Percentiles rank a stretch among this genome's conserved stretches.
These are phyloP conservation scores for Notarius quadriscutis DNA, from an alignment of 2,113 vertebrate species.

Conservation along the genomic window DNA sequence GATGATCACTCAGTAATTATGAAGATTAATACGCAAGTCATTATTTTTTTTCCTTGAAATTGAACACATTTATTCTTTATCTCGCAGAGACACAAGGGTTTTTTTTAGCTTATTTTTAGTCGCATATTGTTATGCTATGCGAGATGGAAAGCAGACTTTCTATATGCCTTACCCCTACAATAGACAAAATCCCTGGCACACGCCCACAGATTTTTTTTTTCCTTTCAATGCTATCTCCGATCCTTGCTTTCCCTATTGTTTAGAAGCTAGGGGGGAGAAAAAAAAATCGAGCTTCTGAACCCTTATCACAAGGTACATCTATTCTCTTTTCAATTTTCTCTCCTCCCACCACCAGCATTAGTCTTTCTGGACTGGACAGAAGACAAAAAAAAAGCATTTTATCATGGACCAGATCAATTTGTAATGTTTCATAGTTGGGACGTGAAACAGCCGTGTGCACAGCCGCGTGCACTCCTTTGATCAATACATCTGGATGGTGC, in stretches of 20 bases:
- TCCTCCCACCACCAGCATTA: constrained; percentile 33
- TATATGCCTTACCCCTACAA: constrained; percentile 15
- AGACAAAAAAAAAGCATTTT: constrained; percentile 35
- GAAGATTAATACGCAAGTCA: neutral
- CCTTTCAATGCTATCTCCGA: neutral
- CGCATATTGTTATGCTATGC: constrained; percentile 8
- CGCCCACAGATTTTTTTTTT: constrained; percentile 11
- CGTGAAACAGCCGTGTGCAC: constrained; percentile 18
- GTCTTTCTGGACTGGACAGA: constrained; percentile 18
- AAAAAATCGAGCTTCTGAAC: neutral
- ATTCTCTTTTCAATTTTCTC: constrained; percentile 42
- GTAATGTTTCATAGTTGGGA: neutral
- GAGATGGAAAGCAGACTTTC: neutral
- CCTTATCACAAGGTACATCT: constrained; percentile 35
- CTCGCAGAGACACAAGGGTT: neutral
- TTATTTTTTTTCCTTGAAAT: neutral
- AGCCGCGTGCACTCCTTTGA: constrained; percentile 12
- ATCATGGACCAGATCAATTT: constrained; percentile 47
- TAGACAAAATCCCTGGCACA: constrained; percentile 25
- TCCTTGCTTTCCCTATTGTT: neutral
- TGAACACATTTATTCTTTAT: neutral
- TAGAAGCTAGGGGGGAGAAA: neutral
- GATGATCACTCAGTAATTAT: neutral
- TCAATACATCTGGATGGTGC: constrained; percentile 30
- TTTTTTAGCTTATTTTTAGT: constrained; percentile 10